These are phyloP conservation scores for Pteromalus puparum DNA, from an alignment of 1,140 invertebrate genomes.

Conservation along the genomic window DNA sequence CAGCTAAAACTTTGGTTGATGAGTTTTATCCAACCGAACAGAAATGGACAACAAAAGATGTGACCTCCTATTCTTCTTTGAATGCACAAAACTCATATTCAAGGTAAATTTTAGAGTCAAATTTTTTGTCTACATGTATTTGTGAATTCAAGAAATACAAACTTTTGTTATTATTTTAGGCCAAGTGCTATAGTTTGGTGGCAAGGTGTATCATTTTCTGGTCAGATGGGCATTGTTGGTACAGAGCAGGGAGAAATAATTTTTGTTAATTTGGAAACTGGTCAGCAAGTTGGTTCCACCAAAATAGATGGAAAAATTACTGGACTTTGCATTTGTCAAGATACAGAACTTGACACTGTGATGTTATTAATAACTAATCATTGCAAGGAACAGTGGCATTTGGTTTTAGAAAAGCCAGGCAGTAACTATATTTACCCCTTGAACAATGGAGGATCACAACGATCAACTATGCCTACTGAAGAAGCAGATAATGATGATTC, in stretches of 20 bases:
- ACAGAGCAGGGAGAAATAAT: slow-evolving; percentile 83
- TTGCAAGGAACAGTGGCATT: slow-evolving; percentile 79
- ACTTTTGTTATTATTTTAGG: slow-evolving; percentile 56
- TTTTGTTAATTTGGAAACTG: slow-evolving; percentile 82
- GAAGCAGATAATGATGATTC: slow-evolving; percentile 67
- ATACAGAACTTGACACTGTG: slow-evolving; percentile 81
- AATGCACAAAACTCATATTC: slow-evolving; percentile 76
- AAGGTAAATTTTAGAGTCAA: slow-evolving; percentile 60
- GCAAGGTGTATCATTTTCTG: slow-evolving; percentile 79
- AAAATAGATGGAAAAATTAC: slow-evolving; percentile 78
- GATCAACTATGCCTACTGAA: slow-evolving; percentile 53
- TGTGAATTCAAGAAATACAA: neutral
- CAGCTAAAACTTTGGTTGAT: slow-evolving; percentile 77
- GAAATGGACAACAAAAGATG: slow-evolving; percentile 78
- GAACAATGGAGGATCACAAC: slow-evolving; percentile 66
- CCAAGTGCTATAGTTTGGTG: slow-evolving; percentile 82
- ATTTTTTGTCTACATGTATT: neutral
- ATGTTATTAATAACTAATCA: slow-evolving; percentile 83
- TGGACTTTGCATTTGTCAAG: slow-evolving; percentile 80
- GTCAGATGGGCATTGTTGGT: slow-evolving; percentile 82
- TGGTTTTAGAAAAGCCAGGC: slow-evolving; percentile 79
- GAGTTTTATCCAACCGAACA: slow-evolving; percentile 75
- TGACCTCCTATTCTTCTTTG: slow-evolving; percentile 74
- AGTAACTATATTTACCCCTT: slow-evolving; percentile 78
- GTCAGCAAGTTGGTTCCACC: slow-evolving; percentile 81